A percentile compares a stretch with the other conserved stretches of the same genome.
Conservation (phyloP, 2,888 invertebrate species). For the Cheilosia grossa region DNA sequence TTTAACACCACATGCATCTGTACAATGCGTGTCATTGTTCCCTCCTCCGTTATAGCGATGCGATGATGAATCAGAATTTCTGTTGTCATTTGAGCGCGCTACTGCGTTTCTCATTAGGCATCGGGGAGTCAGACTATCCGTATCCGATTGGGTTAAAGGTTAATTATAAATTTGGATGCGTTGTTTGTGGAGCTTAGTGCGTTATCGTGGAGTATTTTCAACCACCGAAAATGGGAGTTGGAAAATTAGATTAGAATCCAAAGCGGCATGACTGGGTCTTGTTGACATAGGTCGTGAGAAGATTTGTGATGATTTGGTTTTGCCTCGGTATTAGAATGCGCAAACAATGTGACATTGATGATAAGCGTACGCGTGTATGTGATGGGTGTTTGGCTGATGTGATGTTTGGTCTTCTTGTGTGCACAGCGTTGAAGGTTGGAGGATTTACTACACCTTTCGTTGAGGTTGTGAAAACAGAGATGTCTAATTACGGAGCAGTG, state of each 20-base stretch:
- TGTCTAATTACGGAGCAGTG: too few relatives aligned
- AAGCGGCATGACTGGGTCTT: slow-evolving; percentile 25
- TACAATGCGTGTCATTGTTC: slow-evolving; percentile 4
- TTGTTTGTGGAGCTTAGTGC: too few relatives aligned
- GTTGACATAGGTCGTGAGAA: slow-evolving; percentile 69
- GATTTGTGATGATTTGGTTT: slow-evolving; percentile 45
- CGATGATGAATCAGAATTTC: slow-evolving; percentile 8
- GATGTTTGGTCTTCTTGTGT: not conserved
- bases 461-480: too few relatives aligned
- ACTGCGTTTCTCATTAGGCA: slow-evolving; percentile 28
- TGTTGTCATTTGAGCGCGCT: slow-evolving; percentile 10
- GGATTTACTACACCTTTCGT: too few relatives aligned
- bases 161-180: slow-evolving; percentile 27
- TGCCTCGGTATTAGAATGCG: not conserved
- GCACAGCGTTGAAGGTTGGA: not conserved
- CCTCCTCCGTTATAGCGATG: too few relatives aligned
- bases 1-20: not conserved
- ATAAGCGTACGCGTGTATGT: not conserved
- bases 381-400: not conserved
- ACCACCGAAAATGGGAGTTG: not conserved
- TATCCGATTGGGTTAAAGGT: slow-evolving; percentile 48
- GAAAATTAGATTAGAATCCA: slow-evolving; percentile 25
- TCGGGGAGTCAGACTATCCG: not conserved
- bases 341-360: slow-evolving; percentile 22
- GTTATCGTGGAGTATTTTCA: too few relatives aligned